Evolutionary conservation across 2,888 invertebrate species (phyloP).

Genomic region (Metacarcinus magister): DNA sequence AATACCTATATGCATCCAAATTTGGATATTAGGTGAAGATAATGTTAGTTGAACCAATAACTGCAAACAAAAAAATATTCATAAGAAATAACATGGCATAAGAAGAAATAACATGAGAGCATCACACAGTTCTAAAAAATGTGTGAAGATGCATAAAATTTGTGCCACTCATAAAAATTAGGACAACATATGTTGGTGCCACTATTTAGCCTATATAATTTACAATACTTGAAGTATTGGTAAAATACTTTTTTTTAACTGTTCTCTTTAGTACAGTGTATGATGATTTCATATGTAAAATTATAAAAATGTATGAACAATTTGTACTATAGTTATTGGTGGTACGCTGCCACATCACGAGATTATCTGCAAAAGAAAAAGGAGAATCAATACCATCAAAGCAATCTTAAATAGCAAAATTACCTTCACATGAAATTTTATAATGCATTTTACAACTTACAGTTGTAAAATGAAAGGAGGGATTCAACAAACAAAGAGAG

Average conservation of each 20-base stretch:
- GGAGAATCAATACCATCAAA: slow-evolving; percentile 27
- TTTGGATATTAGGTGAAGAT: not conserved
- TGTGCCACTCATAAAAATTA: not conserved
- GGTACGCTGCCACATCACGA: slow-evolving; percentile 72
- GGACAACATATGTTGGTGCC: slow-evolving; percentile 19
- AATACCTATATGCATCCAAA: slow-evolving; percentile 30
- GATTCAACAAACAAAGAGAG: too few relatives aligned
- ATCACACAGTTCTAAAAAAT: not conserved
- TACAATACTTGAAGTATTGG: not conserved
- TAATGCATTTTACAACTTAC: not conserved
- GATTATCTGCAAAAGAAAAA: slow-evolving; percentile 73
- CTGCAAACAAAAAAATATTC: not conserved
- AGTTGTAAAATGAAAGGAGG: too few relatives aligned
- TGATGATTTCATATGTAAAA: slow-evolving; percentile 61
- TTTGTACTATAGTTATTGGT: slow-evolving; percentile 76
- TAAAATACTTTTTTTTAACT: slow-evolving; percentile 39
- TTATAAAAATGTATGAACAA: slow-evolving; percentile 73
- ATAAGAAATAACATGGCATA: not conserved
- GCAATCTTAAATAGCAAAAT: not conserved
- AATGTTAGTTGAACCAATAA: slow-evolving; percentile 9
- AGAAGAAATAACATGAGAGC: not conserved
- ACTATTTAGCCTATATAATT: slow-evolving; percentile 1
- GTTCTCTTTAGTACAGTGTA: slow-evolving; percentile 34
- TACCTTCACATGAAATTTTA: not conserved
- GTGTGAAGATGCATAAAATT: slow-evolving; percentile 42